A percentile compares a stretch with the other conserved stretches of the same genome.
These are phyloP conservation scores for Macaria liturata DNA, from an alignment of 2,888 invertebrate genomes.

Conservation along the genomic window DNA sequence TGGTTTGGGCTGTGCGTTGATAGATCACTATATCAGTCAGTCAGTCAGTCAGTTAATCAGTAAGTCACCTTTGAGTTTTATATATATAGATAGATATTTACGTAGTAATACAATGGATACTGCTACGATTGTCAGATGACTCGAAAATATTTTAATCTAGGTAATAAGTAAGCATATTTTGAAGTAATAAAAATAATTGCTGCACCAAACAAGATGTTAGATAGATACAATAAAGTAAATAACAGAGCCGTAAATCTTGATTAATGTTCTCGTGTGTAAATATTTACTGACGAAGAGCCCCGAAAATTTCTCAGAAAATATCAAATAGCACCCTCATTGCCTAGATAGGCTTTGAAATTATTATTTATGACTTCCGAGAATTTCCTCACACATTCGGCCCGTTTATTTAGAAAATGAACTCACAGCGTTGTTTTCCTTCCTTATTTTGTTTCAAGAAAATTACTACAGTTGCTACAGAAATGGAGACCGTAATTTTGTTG, in stretches of 20 bases:
- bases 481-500: conserved; percentile 2
- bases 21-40: too few species aligned
- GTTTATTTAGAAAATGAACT: conserved; percentile 12
- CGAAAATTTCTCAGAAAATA: conserved; percentile 17
- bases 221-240: conserved; percentile 25
- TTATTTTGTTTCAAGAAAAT: neutral
- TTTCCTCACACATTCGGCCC: neutral
- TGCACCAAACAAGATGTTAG: conserved; percentile 3
- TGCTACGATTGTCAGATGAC: too few species aligned
- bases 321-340: conserved; percentile 12
- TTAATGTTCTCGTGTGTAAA: conserved; percentile 19
- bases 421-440: neutral
- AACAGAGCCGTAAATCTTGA: conserved; percentile 12
- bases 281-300: conserved; percentile 13
- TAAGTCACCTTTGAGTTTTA: too few species aligned
- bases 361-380: conserved; percentile 13
- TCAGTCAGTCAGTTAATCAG: too few species aligned
- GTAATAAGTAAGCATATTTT: too few species aligned
- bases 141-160: too few species aligned
- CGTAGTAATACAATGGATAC: too few species aligned
- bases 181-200: neutral
- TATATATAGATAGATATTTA: too few species aligned
- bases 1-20: too few species aligned
- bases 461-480: neutral
- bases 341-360: conserved; percentile 15